Conservation (phyloP, 2,113 vertebrate genomes). For the Aythya baeri region DNA sequence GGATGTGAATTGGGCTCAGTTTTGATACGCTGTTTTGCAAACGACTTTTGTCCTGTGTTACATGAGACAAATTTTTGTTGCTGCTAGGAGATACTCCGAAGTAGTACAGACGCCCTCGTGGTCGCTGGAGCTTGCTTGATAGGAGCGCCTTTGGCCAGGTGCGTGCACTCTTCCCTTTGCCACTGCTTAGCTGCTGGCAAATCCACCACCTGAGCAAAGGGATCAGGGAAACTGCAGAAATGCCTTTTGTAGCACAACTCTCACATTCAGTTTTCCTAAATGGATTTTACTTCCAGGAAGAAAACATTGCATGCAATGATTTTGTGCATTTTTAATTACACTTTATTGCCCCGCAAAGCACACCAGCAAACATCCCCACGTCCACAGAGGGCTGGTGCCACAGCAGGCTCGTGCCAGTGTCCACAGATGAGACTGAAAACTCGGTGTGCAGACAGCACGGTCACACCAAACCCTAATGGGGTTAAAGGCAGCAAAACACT, state of each 20-base stretch:
- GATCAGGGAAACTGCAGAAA: constrained; percentile 46
- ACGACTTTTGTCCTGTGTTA: not conserved
- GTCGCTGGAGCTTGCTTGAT: not conserved
- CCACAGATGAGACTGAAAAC: not conserved
- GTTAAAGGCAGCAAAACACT: not conserved
- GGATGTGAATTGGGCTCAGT: not conserved
- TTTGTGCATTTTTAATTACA: not conserved
- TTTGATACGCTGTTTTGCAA: not conserved
- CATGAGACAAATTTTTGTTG: not conserved
- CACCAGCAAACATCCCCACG: not conserved
- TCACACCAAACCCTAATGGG: not conserved
- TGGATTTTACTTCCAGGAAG: not conserved
- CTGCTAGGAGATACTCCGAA: not conserved
- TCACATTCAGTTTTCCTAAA: not conserved
- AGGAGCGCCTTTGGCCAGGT: not conserved
- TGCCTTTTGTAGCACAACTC: not conserved
- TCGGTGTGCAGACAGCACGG: accelerated
- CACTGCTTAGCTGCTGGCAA: constrained; percentile 11
- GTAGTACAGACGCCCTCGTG: not conserved
- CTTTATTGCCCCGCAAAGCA: constrained; percentile 5
- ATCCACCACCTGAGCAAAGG: constrained; percentile 16
- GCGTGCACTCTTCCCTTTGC: constrained; percentile 29
- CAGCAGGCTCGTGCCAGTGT: not conserved
- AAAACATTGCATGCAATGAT: not conserved
- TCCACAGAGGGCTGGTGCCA: accelerated